Evolutionary conservation across 1,140 invertebrate genomes (phyloP), one percentile per base, ranked within the genome.

Genomic region (Schlechtendalia chinensis): DNA sequence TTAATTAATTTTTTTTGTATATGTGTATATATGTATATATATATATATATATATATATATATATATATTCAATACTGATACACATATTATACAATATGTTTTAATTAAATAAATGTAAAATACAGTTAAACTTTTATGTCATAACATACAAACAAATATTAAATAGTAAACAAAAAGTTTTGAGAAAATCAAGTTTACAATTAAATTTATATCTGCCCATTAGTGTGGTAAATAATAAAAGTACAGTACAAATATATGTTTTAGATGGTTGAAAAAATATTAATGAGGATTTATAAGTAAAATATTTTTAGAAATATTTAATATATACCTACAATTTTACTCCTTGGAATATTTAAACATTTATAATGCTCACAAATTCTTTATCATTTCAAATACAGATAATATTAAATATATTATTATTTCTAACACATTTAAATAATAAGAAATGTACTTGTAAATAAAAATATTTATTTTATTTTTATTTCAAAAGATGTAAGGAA

Each of bases 301-400:
- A 39, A 39, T 39, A 39, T 39, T 39, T 39, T 39, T n/a, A n/a
- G n/a, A n/a, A n/a, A n/a, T n/a, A n/a, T n/a, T n/a, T n/a, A n/a
- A n/a, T n/a, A n/a, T n/a, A n/a, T n/a, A n/a, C n/a, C n/a, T n/a
- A n/a, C 32, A 39, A 39, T 39, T n/a, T 65, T 65, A 32, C 17
- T 65, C 29, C 63, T 65, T 65, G 63, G 63, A 65, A 39, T 65
- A 39, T 65, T 11, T 65, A 19, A 14, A n/a, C 0, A 61, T 27
- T 29, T 19, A 61, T 27, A 61, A 1, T 61, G 14, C 17, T 17
- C 12, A 39, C 32, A 39, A 39, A 39, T 12, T 61, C 24, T 6
- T 29, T 0, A 29, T 29, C 17, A 16, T 29, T 61, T 27, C 16
- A 27, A 27, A 59, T n/a, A n/a, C n/a, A n/a, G n/a, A n/a, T n/a